phyloP scores from a whole-genome alignment of 1,140 invertebrate species.

The Goniozus legneri region DNA sequence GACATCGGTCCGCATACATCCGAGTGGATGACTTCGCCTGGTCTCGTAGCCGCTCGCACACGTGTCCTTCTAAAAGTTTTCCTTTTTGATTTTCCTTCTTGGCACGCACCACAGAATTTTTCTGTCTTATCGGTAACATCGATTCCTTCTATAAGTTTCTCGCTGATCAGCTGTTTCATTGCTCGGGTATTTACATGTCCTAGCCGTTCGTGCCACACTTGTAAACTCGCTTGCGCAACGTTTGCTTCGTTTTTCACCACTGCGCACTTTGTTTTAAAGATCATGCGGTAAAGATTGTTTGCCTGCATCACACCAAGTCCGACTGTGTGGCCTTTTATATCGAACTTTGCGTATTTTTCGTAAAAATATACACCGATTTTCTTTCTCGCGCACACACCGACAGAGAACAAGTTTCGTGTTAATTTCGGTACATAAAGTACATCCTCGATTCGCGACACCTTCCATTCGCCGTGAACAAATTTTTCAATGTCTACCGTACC shows the following conservation, averaged over 20 bases:
- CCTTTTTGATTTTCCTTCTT: neutral
- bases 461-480: neutral
- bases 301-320: neutral
- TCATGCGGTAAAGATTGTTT: neutral
- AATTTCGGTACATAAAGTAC: neutral
- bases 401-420: neutral
- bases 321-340: neutral
- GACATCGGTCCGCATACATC: neutral
- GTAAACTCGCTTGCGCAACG: neutral
- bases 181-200: neutral
- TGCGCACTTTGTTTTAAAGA: neutral
- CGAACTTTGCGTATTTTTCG: neutral
- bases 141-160: neutral
- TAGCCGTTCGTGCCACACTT: slow-evolving; percentile 4
- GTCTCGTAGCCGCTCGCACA: neutral
- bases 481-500: neutral
- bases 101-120: neutral
- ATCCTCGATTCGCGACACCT: neutral
- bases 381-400: neutral
- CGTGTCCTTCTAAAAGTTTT: neutral
- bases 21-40: neutral
- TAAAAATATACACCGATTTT: neutral
- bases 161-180: neutral
- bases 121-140: neutral
- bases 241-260: neutral